Evolutionary conservation across 2,888 invertebrate species (phyloP), one percentile per base, ranked within the genome.

Genomic region (Amphipoea lucens): DNA sequence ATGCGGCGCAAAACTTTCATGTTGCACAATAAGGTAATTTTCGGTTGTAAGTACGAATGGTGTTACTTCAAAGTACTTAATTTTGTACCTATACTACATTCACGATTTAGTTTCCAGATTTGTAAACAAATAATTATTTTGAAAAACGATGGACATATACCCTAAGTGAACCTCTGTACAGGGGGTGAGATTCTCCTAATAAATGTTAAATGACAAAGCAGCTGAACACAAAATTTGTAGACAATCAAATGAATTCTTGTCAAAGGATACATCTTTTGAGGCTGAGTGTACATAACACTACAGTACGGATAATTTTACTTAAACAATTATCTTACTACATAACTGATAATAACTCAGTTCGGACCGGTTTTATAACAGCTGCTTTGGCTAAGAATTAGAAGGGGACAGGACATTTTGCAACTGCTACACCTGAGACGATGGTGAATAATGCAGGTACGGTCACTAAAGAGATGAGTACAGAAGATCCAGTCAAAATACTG

Each of bases 321-420:
- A 81, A 81, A 77, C 48, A 87, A 88, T 83, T 80, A 71, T 14
- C 66, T 23, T 57, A 90, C 79, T 81, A 82, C 45, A 42, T 54
- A 73, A 54, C 72, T 73, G 79, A 89, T 88, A 91, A 90, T 91
- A 92, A 90, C 86, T 90, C 67, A 73, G 79, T 81, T 82, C 66
- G 63, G 73, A 85, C 88, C 77, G 81, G 89, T 85, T 84, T 85
- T 86, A 90, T 85, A 90, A 91, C 93, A 93, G 92, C 93, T 93
- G 93, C 89, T 92, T 89, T 92, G 88, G 86, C 87, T 78, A 84
- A 90, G 91, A 92, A 94, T 93, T 95, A 93, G 94, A 95, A 94
- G 91, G 93, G 85, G 93, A 94, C 94, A 94, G 91, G 91, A 91
- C 92, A 93, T 95, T 95, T 95, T 93, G 95, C 93, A 95, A 95